phyloP scores from a whole-genome alignment of 2,797 vertebrate species.

The Bufotes viridis region DNA sequence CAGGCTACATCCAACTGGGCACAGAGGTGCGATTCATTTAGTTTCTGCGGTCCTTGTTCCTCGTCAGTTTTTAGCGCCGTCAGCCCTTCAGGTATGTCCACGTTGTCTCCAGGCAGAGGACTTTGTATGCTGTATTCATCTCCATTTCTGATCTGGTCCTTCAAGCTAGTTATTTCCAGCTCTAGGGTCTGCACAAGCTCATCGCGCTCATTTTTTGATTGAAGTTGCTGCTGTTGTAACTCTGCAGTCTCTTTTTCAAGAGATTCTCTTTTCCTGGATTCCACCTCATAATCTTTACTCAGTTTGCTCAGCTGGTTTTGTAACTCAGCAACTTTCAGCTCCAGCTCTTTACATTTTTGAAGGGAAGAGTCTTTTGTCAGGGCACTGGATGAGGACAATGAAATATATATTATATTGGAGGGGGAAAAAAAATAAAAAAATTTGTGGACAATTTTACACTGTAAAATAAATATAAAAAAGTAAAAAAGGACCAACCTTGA shows the following conservation, averaged over 20 bases:
- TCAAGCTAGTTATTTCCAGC: background rate
- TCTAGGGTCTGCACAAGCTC: background rate
- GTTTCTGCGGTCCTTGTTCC: no score
- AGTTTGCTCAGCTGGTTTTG: slow-evolving; percentile 69
- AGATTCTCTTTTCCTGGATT: slow-evolving; percentile 35
- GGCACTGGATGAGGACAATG: background rate
- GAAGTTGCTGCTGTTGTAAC: slow-evolving; percentile 65
- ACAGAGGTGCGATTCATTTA: background rate
- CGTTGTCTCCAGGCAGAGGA: background rate
- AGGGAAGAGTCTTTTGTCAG: background rate
- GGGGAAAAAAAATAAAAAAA: background rate
- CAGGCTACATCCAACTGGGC: background rate
- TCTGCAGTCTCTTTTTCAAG: slow-evolving; percentile 64
- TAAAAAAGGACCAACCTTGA: background rate
- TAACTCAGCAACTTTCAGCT: slow-evolving; percentile 67
- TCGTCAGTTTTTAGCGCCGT: background rate
- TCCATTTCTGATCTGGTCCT: background rate
- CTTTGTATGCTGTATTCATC: background rate
- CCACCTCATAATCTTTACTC: slow-evolving; percentile 66
- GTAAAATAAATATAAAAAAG: background rate
- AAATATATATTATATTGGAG: background rate
- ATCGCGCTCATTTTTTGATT: slow-evolving; percentile 46
- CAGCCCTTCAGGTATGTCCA: background rate
- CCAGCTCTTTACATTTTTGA: slow-evolving; percentile 59
- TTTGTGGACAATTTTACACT: background rate